Conservation (phyloP, 2,888 invertebrate genomes). For the Phaonia tiefii region DNA sequence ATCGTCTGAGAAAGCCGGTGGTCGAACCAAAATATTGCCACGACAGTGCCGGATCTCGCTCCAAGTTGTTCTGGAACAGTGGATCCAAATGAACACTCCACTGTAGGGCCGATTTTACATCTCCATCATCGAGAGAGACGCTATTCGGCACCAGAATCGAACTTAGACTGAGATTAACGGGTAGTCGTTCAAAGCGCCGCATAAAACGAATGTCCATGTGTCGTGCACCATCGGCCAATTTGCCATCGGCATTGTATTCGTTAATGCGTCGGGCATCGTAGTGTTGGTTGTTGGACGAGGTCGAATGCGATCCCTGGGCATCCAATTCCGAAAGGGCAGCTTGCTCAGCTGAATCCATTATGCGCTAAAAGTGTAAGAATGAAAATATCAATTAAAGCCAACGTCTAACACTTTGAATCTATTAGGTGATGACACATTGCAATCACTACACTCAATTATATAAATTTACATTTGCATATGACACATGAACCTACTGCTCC, state of each 20-base stretch:
- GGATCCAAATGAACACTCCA: constrained; percentile 97
- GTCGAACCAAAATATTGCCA: constrained; percentile 99
- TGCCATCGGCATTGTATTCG: constrained; percentile 88
- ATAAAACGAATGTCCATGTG: constrained; percentile 88
- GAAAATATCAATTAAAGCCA: too few relatives aligned
- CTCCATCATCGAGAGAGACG: constrained; percentile 82
- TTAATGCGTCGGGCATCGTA: constrained; percentile 91
- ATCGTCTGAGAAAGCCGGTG: constrained; percentile 96
- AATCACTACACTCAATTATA: too few relatives aligned
- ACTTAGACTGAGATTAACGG: constrained; percentile 91
- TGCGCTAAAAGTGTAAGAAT: constrained; percentile 83
- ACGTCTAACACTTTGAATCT: too few relatives aligned
- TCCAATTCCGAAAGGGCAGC: constrained; percentile 88
- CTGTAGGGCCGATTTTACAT: constrained; percentile 93
- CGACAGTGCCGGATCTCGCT: constrained; percentile 93
- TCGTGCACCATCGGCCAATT: constrained; percentile 86
- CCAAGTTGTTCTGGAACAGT: constrained; percentile 93
- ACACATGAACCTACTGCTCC: too few relatives aligned
- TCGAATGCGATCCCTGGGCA: constrained; percentile 75
- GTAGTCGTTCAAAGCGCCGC: constrained; percentile 92
- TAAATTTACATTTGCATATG: too few relatives aligned
- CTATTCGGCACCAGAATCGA: constrained; percentile 91
- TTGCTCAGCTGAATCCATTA: constrained; percentile 95
- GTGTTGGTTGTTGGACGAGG: constrained; percentile 84
- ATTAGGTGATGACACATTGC: too few relatives aligned